These are phyloP conservation scores for Athripsodes cinereus DNA, from an alignment of 2,888 invertebrate species.

Conservation along the genomic window DNA sequence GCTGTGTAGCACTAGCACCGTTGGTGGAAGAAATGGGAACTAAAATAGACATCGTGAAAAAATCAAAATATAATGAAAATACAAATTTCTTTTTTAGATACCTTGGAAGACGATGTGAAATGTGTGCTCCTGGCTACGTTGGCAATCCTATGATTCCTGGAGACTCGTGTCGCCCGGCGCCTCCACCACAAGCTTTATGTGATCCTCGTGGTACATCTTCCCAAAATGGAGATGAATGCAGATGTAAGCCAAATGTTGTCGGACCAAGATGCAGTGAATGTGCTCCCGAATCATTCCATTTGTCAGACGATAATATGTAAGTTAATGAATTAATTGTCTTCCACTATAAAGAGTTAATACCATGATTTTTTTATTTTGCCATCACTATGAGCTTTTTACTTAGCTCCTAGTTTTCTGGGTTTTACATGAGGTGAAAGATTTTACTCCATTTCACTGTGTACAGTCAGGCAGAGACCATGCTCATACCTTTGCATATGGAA, in stretches of 20 bases:
- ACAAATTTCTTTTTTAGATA: too few species aligned
- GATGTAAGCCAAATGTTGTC: constrained; percentile 55
- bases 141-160: constrained; percentile 76
- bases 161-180: constrained; percentile 58
- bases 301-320: constrained; percentile 58
- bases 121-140: constrained; percentile 70
- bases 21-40: too few species aligned
- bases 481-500: too few species aligned
- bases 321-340: constrained; percentile 1
- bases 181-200: constrained; percentile 49
- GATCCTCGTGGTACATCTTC: constrained; percentile 67
- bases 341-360: not conserved
- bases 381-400: too few species aligned
- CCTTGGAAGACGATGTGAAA: constrained; percentile 68
- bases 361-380: too few species aligned
- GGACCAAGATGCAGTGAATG: constrained; percentile 86
- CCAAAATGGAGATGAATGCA: constrained; percentile 33
- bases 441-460: too few species aligned
- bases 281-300: constrained; percentile 74
- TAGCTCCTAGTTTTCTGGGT: too few species aligned
- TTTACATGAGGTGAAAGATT: too few species aligned
- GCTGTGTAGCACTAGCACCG: too few species aligned
- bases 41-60: too few species aligned
- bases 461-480: too few species aligned
- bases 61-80: too few species aligned